A percentile compares a stretch with the other conserved stretches of the same genome.
Evolutionary conservation across 2,888 invertebrate species (phyloP).

Genomic region (Chromoteleia sp.): DNA sequence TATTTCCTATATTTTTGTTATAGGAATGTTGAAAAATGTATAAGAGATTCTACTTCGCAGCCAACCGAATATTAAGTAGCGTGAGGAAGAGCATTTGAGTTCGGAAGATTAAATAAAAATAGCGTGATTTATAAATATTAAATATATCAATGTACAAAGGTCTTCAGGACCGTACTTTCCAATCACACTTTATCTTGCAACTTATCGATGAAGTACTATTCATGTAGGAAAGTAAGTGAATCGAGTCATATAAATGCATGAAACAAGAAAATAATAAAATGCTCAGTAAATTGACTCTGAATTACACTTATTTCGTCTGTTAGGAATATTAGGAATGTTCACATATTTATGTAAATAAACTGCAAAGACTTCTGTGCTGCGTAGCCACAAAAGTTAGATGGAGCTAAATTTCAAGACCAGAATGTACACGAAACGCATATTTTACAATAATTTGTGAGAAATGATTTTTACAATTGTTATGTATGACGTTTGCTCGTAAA

Average conservation of each 20-base stretch:
- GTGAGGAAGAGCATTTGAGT: slow-evolving; percentile 29
- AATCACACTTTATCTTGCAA: slow-evolving; percentile 43
- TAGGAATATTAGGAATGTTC: slow-evolving; percentile 35
- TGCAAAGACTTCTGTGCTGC: background rate
- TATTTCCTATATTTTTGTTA: too few species aligned
- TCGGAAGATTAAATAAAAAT: slow-evolving; percentile 17
- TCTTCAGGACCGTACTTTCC: slow-evolving; percentile 28
- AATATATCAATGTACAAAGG: slow-evolving; percentile 45
- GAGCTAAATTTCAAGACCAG: slow-evolving; percentile 22
- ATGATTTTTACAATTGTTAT: slow-evolving; percentile 21
- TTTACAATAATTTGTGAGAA: slow-evolving; percentile 22
- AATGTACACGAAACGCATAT: slow-evolving; percentile 14
- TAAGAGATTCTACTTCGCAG: background rate
- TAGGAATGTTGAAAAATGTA: too few species aligned
- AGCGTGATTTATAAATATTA: slow-evolving; percentile 40
- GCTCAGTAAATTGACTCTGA: slow-evolving; percentile 26
- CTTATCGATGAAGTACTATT: slow-evolving; percentile 32
- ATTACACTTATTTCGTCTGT: slow-evolving; percentile 23
- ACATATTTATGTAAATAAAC: slow-evolving; percentile 9
- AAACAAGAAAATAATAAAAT: slow-evolving; percentile 13
- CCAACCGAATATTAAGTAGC: slow-evolving; percentile 7
- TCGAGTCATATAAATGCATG: background rate
- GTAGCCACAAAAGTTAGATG: too few species aligned
- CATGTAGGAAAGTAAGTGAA: slow-evolving; percentile 35
- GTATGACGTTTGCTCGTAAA: slow-evolving; percentile 30